Evolutionary conservation across 2,113 vertebrate species (phyloP).

Genomic region (Zosterops borbonicus): DNA sequence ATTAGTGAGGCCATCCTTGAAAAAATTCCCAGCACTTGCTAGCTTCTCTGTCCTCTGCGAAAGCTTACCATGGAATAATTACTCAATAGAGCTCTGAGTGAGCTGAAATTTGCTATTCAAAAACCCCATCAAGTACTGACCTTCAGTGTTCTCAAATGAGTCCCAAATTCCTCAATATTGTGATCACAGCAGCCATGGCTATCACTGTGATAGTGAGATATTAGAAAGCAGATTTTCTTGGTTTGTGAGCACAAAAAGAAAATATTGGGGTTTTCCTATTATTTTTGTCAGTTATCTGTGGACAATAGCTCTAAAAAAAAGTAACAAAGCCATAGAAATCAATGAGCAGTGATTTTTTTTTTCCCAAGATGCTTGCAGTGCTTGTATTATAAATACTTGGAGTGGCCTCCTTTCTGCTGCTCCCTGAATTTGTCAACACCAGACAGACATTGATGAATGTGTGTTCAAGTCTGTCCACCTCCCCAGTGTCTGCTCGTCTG

Average conservation of each 20-base stretch:
- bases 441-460: not conserved
- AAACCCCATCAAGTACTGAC: not conserved
- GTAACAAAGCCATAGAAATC: not conserved
- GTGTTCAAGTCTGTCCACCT: not conserved
- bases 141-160: not conserved
- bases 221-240: not conserved
- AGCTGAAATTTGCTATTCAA: not conserved
- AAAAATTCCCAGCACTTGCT: not conserved
- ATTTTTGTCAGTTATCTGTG: not conserved
- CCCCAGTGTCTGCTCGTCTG: not conserved
- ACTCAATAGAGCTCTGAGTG: not conserved
- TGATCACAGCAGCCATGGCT: not conserved
- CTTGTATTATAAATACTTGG: not conserved
- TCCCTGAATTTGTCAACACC: not conserved
- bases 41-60: not conserved
- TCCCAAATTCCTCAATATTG: not conserved
- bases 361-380: not conserved
- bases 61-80: not conserved
- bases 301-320: not conserved
- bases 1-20: not conserved
- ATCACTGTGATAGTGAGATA: not conserved
- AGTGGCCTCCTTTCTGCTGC: accelerated
- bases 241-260: not conserved
- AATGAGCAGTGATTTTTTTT: not conserved
- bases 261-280: not conserved